These are phyloP conservation scores for Tetranychus truncatus DNA, from an alignment of 2,888 invertebrate species.

Conservation along the genomic window DNA sequence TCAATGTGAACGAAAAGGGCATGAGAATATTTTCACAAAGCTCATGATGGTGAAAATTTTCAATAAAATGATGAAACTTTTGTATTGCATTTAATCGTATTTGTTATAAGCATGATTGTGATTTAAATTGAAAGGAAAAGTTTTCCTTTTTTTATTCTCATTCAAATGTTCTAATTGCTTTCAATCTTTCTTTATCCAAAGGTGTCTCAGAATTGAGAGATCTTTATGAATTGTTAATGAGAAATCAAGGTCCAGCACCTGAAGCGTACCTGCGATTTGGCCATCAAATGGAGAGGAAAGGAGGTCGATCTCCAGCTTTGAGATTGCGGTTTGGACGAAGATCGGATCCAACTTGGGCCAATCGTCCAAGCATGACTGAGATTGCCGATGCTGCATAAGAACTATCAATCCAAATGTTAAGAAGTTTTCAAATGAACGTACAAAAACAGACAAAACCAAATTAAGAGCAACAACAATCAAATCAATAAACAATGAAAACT, in stretches of 20 bases:
- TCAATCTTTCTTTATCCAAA: not conserved
- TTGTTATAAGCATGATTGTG: too few relatives aligned
- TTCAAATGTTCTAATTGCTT: not conserved
- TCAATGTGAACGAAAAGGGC: too few relatives aligned
- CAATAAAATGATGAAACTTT: too few relatives aligned
- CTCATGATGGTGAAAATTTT: too few relatives aligned
- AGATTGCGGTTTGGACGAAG: constrained; percentile 28
- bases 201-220: constrained; percentile 24
- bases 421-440: too few relatives aligned
- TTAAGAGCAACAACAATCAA: too few relatives aligned
- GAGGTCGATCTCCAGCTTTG: constrained; percentile 28
- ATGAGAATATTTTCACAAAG: too few relatives aligned
- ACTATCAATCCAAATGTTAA: not conserved
- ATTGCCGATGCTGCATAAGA: not conserved
- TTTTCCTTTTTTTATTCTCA: too few relatives aligned
- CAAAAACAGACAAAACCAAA: too few relatives aligned
- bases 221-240: constrained; percentile 27
- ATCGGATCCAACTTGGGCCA: constrained; percentile 27
- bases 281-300: constrained; percentile 29
- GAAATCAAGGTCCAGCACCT: constrained; percentile 23
- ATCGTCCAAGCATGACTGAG: not conserved
- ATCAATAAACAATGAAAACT: too few relatives aligned
- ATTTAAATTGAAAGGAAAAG: too few relatives aligned
- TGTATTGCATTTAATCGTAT: too few relatives aligned
- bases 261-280: constrained; percentile 17